Base-by-base conservation (phyloP, 2,888 invertebrate species). In the Conops quadrifasciatus region DNA sequence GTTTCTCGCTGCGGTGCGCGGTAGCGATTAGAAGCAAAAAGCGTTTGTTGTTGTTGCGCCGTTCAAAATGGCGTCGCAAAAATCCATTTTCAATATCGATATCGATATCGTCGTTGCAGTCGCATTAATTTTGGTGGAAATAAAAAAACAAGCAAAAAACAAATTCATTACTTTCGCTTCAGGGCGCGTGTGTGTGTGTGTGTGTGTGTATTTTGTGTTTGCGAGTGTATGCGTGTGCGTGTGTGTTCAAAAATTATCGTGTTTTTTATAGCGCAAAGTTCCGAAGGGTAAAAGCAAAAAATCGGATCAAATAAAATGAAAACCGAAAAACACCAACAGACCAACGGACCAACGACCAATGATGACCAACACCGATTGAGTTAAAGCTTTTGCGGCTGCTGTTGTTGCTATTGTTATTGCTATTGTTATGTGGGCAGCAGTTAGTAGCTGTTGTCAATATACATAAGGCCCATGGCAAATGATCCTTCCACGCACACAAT, bases 1-100 rank as follows among this genome's bases (percentile, higher is more conserved):
- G 95, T 94, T 91, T 96, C 96, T 90, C 96, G 94, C 96, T 96
- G 81, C 80, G 73, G 77, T 68, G 76, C 73, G 28, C 72, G 74
- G 72, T 75, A 69, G 75, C 73, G 47, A 2, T 19, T 21, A 51
- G 19, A 19, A 72, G 73, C 75, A 75, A 75, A 75, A 75, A 75
- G 24, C 51, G 28, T 49, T 36, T 62, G 62, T 59, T 70, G 28
- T 53, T 65, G 15, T 70, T n/a, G 63, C 30, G 16, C n/a, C 30
- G 47, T 67, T 67, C 67, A 67, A 67, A 67, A 67, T 67, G 67
- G 47, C 36, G 49, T 62, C 62, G 43, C 68, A 68, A 68, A 68
- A 68, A 62, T 68, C 51, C 60, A 68, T 68, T 68, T 68, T 60
- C 60, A 59, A 59, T 26, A 15, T 64, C 24, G 64, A 47, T 3